Evolutionary conservation across 1,140 invertebrate species (phyloP).

Genomic region (Phortica variegata): DNA sequence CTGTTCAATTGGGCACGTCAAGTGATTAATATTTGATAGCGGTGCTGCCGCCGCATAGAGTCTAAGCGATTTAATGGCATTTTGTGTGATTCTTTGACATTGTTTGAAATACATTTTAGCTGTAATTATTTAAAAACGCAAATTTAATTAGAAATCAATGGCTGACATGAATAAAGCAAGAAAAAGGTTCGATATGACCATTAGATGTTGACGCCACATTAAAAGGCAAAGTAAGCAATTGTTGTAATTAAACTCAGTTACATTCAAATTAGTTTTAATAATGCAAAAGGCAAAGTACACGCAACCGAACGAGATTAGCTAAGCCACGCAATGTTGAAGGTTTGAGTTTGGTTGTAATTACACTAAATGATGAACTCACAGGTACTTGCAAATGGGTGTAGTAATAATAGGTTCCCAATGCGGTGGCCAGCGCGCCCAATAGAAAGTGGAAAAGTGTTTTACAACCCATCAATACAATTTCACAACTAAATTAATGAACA

Average conservation of each 20-base stretch:
- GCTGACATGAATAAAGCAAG: not conserved
- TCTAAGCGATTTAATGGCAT: constrained; percentile 26
- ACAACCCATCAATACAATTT: constrained; percentile 34
- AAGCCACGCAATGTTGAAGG: not conserved
- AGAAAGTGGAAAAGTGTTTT: constrained; percentile 39
- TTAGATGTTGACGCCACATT: not conserved
- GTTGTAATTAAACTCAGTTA: constrained; percentile 1
- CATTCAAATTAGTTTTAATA: constrained; percentile 1
- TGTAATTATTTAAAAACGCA: constrained; percentile 27
- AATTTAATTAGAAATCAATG: constrained; percentile 2
- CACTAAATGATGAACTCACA: not conserved
- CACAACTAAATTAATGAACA: constrained; percentile 22
- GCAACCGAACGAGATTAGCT: no score
- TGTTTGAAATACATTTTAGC: constrained; percentile 40
- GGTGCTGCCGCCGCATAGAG: not conserved
- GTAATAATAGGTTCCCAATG: constrained; percentile 47
- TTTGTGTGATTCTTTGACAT: constrained; percentile 28
- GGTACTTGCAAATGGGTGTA: constrained; percentile 13
- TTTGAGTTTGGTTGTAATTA: not conserved
- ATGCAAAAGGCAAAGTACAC: no score
- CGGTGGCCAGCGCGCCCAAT: constrained; percentile 43
- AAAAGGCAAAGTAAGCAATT: not conserved
- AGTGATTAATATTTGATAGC: no score
- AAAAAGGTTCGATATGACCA: not conserved
- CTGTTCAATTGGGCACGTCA: no score